Conservation (phyloP, 2,888 invertebrate species). For the Volucella bombylans region DNA sequence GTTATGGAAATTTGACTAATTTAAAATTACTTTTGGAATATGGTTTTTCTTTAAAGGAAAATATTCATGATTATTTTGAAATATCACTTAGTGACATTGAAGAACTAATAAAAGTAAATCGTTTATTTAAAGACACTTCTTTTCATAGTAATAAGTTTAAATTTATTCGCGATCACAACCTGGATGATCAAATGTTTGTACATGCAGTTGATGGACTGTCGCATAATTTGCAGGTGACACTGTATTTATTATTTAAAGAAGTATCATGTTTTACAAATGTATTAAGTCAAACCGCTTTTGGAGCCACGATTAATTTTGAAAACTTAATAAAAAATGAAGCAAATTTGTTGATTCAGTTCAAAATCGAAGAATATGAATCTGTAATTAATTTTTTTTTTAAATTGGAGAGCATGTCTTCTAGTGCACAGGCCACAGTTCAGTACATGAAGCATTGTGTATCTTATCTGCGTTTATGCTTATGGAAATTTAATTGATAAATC, state of each 20-base stretch:
- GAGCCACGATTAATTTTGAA: conserved; percentile 76
- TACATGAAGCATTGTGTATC: conserved; percentile 74
- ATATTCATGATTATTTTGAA: conserved; percentile 87
- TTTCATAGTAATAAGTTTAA: conserved; percentile 85
- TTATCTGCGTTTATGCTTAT: conserved; percentile 76
- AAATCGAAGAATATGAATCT: conserved; percentile 78
- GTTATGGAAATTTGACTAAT: conserved; percentile 93
- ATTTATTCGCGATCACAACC: conserved; percentile 86
- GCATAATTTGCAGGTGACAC: conserved; percentile 85
- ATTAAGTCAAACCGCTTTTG: conserved; percentile 81
- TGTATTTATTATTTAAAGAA: conserved; percentile 80
- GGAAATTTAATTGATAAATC: conserved; percentile 28
- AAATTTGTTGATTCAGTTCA: conserved; percentile 76
- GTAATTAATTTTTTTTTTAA: conserved; percentile 76
- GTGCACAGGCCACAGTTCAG: conserved; percentile 75
- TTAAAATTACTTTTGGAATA: conserved; percentile 92
- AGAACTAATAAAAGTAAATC: conserved; percentile 80
- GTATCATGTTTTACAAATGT: conserved; percentile 79
- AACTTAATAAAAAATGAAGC: conserved; percentile 73
- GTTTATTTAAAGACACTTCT: conserved; percentile 77
- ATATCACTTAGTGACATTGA: conserved; percentile 85
- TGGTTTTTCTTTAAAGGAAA: conserved; percentile 90
- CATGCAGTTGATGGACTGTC: conserved; percentile 86
- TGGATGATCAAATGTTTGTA: conserved; percentile 86
- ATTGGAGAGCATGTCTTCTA: conserved; percentile 76